Evolutionary conservation across 2,888 invertebrate genomes (phyloP).

Genomic region (Harpagoxenus sublaevis): DNA sequence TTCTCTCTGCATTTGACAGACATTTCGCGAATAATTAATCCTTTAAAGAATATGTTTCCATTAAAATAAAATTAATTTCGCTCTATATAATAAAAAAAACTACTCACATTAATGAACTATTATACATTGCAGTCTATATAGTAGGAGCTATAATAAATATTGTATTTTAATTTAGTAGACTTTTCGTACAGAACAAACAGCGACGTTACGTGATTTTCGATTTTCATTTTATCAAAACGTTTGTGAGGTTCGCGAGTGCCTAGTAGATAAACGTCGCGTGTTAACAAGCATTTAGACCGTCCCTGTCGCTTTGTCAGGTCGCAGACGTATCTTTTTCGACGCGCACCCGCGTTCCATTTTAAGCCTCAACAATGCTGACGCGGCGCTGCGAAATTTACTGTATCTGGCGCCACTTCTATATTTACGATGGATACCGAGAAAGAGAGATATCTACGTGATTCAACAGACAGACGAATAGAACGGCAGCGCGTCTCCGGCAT

Average conservation of each 20-base stretch:
- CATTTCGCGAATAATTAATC: not conserved
- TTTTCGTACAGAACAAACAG: not conserved
- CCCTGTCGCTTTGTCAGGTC: conserved; percentile 63
- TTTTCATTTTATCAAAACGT: conserved; percentile 12
- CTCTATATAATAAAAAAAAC: not conserved
- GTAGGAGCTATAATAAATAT: not conserved
- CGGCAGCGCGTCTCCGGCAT: conserved; percentile 57
- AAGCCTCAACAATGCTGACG: conserved; percentile 61
- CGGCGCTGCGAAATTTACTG: conserved; percentile 72
- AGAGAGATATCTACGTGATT: conserved; percentile 72
- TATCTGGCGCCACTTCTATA: conserved; percentile 76
- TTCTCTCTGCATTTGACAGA: not conserved
- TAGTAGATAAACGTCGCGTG: conserved; percentile 60
- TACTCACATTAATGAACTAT: not conserved
- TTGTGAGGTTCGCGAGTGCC: not conserved
- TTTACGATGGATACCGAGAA: conserved; percentile 73
- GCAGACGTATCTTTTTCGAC: conserved; percentile 61
- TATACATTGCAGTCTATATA: not conserved
- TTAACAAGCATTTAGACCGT: conserved; percentile 64
- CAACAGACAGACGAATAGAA: conserved; percentile 56
- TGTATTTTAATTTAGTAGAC: not conserved
- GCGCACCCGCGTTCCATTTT: conserved; percentile 64
- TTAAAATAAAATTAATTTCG: not conserved
- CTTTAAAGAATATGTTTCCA: not conserved
- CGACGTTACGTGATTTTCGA: conserved; percentile 21